Percentiles rank a stretch among this genome's conserved stretches.
Conservation (phyloP, 2,113 vertebrate species). For the Oplegnathus fasciatus region DNA sequence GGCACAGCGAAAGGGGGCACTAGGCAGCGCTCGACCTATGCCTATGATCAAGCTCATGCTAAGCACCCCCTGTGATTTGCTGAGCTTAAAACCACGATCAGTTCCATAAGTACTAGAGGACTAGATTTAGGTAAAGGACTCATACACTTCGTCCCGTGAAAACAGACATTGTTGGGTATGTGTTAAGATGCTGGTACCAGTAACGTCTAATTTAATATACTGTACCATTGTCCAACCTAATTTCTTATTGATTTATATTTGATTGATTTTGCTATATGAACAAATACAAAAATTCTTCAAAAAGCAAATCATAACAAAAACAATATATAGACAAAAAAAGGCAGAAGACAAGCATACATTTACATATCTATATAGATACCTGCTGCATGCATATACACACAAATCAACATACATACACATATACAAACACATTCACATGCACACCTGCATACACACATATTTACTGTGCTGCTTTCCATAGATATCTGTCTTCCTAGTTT, state of each 20-base stretch:
- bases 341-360: not conserved
- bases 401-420: not conserved
- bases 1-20: not conserved
- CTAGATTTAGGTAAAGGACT: not conserved
- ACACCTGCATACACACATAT: not conserved
- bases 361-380: no score
- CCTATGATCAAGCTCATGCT: slow-evolving; percentile 3
- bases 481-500: not conserved
- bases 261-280: not conserved
- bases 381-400: not conserved
- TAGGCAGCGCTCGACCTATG: slow-evolving; percentile 10
- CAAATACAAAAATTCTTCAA: not conserved
- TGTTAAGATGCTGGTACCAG: not conserved
- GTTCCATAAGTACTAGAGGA: not conserved
- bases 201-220: not conserved
- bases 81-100: not conserved
- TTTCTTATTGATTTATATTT: not conserved
- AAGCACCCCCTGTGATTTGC: not conserved
- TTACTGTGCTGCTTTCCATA: not conserved
- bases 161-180: not conserved
- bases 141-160: no score
- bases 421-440: no score
- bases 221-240: not conserved
- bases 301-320: not conserved
- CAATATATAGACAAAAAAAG: not conserved